phyloP scores from a whole-genome alignment of 1,140 invertebrate species.

The Grapholita molesta region DNA sequence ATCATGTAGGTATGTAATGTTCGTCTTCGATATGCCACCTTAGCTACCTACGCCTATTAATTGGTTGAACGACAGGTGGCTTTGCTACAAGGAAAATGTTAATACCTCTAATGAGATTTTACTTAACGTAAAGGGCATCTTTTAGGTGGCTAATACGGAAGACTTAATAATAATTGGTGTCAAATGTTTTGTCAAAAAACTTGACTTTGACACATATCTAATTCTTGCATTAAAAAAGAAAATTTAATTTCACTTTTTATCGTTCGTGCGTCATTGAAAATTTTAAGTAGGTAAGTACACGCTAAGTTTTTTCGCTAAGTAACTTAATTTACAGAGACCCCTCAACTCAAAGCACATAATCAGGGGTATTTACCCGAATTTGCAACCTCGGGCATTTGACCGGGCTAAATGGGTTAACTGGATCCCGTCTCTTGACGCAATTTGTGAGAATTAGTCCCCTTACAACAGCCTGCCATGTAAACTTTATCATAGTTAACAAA shows the following conservation, averaged over 20 bases:
- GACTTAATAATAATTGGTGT: background rate
- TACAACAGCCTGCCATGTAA: background rate
- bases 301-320: background rate
- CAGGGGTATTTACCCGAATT: conserved; percentile 22
- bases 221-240: no score
- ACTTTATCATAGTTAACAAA: background rate
- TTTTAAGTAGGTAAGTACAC: no score
- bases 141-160: background rate
- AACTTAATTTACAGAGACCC: no score
- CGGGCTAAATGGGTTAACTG: conserved; percentile 27
- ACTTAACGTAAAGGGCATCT: background rate
- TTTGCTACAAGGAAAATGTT: no score
- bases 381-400: conserved; percentile 25
- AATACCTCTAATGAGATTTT: background rate
- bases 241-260: no score
- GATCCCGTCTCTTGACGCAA: background rate
- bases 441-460: conserved; percentile 8
- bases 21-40: background rate
- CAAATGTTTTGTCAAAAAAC: no score
- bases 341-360: background rate
- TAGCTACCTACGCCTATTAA: no score
- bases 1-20: no score
- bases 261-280: no score
- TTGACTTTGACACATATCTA: no score
- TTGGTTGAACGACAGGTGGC: background rate